phyloP scores from a whole-genome alignment of 2,797 vertebrate species.

The Sandelia bainsii region DNA sequence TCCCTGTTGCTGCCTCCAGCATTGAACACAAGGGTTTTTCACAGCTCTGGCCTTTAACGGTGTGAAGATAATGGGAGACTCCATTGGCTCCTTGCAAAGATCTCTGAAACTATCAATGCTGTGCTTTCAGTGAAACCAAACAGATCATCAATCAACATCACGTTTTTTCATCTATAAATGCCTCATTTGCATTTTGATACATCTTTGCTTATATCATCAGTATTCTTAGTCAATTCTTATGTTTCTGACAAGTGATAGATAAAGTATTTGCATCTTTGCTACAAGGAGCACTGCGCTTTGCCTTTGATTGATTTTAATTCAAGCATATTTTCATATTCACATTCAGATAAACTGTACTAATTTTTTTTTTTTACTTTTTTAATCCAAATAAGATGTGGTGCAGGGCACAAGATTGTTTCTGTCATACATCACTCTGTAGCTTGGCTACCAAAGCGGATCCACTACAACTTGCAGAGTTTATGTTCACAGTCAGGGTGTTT shows the following conservation, averaged over 20 bases:
- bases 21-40: slow-evolving; percentile 54
- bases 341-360: no score
- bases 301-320: not conserved
- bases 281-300: not conserved
- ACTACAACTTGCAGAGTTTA: no score
- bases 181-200: not conserved
- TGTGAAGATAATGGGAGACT: slow-evolving; percentile 54
- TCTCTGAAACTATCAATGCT: slow-evolving; percentile 23
- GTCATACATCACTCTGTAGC: no score
- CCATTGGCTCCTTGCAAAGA: slow-evolving; percentile 44
- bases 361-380: no score
- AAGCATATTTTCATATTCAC: no score
- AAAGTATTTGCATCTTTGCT: not conserved
- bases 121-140: slow-evolving; percentile 40
- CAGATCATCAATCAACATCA: slow-evolving; percentile 25
- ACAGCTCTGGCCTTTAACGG: slow-evolving; percentile 51
- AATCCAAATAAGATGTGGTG: no score
- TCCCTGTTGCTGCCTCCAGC: slow-evolving; percentile 44
- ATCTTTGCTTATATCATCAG: no score
- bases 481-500: no score
- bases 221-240: not conserved
- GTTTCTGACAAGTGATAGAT: not conserved
- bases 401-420: no score
- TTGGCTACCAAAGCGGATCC: no score
- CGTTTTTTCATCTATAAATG: slow-evolving; percentile 16